phyloP scores from a whole-genome alignment of 2,888 invertebrate species.

The Dysmachus trigonus region DNA sequence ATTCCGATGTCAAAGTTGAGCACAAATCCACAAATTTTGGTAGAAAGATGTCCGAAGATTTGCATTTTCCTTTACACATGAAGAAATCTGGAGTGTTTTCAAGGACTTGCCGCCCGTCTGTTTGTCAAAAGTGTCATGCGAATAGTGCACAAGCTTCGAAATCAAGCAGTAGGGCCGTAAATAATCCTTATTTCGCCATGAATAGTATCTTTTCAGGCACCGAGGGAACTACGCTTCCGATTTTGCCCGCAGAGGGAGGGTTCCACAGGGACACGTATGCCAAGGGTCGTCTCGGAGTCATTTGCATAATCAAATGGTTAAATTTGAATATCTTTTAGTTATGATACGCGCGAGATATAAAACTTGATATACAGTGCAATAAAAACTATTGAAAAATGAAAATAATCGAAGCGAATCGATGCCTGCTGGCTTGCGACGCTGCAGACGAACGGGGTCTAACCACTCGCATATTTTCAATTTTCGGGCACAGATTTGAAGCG shows the following conservation, averaged over 20 bases:
- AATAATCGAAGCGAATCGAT: constrained; percentile 32
- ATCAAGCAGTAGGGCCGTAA: constrained; percentile 48
- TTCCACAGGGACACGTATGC: constrained; percentile 58
- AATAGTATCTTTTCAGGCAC: neutral
- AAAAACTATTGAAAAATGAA: constrained; percentile 40
- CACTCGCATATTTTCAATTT: constrained; percentile 37
- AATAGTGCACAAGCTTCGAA: constrained; percentile 37
- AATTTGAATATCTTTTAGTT: constrained; percentile 60
- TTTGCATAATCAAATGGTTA: constrained; percentile 65
- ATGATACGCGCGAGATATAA: constrained; percentile 48
- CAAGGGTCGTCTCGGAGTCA: constrained; percentile 63
- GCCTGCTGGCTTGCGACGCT: neutral
- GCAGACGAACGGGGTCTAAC: neutral
- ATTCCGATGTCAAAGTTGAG: constrained; percentile 15
- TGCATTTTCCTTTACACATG: constrained; percentile 35
- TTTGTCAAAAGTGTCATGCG: neutral
- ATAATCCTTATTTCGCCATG: constrained; percentile 49
- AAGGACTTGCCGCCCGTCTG: constrained; percentile 7
- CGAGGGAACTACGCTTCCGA: neutral
- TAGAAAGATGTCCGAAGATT: constrained; percentile 31
- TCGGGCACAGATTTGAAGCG: neutral
- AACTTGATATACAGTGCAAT: constrained; percentile 47
- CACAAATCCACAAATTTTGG: neutral
- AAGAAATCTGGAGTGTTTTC: neutral
- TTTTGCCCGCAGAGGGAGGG: neutral